Base-by-base conservation (phyloP, 2,888 invertebrate species). In the Amblyjoppa proteus region DNA sequence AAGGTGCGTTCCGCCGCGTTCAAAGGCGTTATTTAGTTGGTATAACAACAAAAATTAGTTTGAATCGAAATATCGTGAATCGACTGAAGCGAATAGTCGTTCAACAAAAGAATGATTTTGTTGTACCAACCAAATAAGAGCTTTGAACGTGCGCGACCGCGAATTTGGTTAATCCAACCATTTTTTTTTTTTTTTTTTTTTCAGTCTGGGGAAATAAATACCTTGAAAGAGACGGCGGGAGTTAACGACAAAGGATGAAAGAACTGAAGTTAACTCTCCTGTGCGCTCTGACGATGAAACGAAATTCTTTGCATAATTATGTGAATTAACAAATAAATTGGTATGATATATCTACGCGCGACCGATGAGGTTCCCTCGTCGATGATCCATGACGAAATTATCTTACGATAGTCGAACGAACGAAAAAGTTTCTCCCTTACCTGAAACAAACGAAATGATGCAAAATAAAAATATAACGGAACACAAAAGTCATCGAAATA, bases 391-490 rank as follows among this genome's bases (percentile, higher is more conserved):
- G 56, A 56, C 11, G 20, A 11, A 56, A 9, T 25, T 20, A 56
- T 11, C 3, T 25, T 7, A 56, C 56, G 20, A 56, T 11, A 56
- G 7, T 20, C 56, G 56, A 56, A 7, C 0, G 3, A 51, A 56
- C 4, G 38, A 56, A 25, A 3, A 56, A 20, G 56, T 11, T 56
- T 56, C n/a, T 25, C 25, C 56, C 83, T 83, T 58, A 83, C 83
- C 83, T 83, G 83, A 61, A 83, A 83, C 83, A 83, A 74, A 83
- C n/a, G 28, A 78, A 28, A 73, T 1, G 11, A 51, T 0, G 38
- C 25, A 74, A 58, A 69, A 69, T 51, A 56, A 20, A 64, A 38
- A 77, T 58, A 73, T 78, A 53, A 56, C 68, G 41, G 74, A 28
- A 28, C 1, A 13, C 25, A 38, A 5, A 45, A 66, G n/a, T 49